Percentiles rank a stretch among this genome's conserved stretches.
These are phyloP conservation scores for Rhodeus uyekii DNA, from an alignment of 2,797 vertebrate species.

Conservation along the genomic window DNA sequence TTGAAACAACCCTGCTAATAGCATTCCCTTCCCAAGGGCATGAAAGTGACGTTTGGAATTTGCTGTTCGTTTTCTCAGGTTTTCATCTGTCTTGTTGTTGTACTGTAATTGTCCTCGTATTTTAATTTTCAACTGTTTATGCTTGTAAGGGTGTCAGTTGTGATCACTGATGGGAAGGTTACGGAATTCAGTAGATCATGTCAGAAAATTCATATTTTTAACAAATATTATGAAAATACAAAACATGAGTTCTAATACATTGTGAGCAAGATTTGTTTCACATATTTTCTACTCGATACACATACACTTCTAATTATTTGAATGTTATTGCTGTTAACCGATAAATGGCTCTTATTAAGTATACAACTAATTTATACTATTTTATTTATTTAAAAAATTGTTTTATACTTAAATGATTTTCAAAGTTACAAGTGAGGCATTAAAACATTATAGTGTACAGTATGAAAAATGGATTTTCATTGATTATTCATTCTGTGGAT, in stretches of 20 bases:
- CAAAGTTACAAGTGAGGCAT: neutral
- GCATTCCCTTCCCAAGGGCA: conserved; percentile 28
- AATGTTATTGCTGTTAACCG: neutral
- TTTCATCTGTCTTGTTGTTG: neutral
- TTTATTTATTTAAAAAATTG: neutral
- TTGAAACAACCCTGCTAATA: conserved; percentile 21
- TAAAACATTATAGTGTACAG: neutral
- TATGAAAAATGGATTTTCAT: neutral
- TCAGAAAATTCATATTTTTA: neutral
- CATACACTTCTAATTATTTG: neutral
- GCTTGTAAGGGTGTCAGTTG: neutral
- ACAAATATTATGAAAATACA: neutral
- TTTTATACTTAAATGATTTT: neutral
- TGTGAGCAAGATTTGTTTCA: neutral
- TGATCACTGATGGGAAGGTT: neutral
- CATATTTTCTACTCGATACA: no score
- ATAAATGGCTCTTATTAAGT: neutral
- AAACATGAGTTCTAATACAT: neutral
- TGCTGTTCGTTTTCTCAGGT: conserved; percentile 9
- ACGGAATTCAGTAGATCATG: neutral
- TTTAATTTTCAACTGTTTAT: conserved; percentile 2
- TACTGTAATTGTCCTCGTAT: neutral
- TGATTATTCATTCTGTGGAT: neutral
- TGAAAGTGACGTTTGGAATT: conserved; percentile 20
- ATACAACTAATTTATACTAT: neutral